Evolutionary conservation across 2,797 vertebrate genomes (phyloP).

Genomic region (Momotus momota): DNA sequence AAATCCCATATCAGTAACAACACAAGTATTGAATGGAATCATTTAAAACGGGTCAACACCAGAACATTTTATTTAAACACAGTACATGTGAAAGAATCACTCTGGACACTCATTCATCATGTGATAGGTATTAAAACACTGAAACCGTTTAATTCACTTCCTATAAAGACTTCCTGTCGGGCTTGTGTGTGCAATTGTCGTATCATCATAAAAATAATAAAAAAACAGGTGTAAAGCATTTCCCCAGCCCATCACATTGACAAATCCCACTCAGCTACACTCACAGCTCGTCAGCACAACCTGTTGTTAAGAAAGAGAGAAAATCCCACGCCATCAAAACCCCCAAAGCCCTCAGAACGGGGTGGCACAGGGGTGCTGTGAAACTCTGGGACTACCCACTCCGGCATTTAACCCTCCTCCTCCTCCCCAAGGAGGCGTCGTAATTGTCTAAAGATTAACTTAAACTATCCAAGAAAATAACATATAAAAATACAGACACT

Average conservation of each 20-base stretch:
- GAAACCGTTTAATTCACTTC: background rate
- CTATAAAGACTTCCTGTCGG: background rate
- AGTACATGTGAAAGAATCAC: background rate
- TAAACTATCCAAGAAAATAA: background rate
- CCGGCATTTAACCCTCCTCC: background rate
- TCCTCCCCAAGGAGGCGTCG: background rate
- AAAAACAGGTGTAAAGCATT: background rate
- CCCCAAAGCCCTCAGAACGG: accelerated
- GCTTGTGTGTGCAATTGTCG: background rate
- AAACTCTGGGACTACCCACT: background rate
- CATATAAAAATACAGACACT: background rate
- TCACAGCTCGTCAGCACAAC: background rate
- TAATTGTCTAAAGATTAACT: background rate
- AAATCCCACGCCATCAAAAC: background rate
- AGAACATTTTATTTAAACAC: background rate
- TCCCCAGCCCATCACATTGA: background rate
- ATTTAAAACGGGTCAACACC: background rate
- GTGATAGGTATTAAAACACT: background rate
- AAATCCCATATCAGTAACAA: background rate
- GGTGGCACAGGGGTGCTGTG: accelerated
- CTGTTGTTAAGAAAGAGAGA: background rate
- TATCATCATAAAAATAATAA: background rate
- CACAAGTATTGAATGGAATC: background rate
- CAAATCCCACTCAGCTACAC: background rate
- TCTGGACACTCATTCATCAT: background rate